Conservation (phyloP, 2,888 invertebrate species). For the Amiota communis region DNA sequence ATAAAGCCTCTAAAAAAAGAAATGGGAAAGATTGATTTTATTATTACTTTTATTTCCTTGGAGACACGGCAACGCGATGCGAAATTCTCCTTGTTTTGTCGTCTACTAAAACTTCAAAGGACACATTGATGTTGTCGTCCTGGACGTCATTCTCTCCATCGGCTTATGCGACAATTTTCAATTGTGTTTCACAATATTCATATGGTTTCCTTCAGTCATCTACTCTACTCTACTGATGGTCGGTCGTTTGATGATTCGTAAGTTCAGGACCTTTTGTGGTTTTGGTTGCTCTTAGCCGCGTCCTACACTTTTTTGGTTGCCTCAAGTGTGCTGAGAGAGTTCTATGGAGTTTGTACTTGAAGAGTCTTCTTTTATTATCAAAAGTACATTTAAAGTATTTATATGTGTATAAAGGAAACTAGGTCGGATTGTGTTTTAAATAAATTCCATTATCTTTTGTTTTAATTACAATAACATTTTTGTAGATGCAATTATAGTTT, state of each 20-base stretch:
- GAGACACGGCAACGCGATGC: slow-evolving; percentile 56
- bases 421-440: neutral
- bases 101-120: slow-evolving; percentile 60
- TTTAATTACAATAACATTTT: no score
- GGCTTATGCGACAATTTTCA: slow-evolving; percentile 61
- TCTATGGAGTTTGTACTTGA: neutral
- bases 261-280: neutral
- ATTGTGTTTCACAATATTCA: slow-evolving; percentile 53
- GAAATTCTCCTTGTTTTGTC: slow-evolving; percentile 41
- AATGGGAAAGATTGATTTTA: slow-evolving; percentile 62
- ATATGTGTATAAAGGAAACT: slow-evolving; percentile 34
- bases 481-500: no score
- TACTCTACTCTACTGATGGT: slow-evolving; percentile 26
- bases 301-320: slow-evolving; percentile 56
- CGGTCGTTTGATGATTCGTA: slow-evolving; percentile 47
- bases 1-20: slow-evolving; percentile 44
- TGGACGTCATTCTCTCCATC: slow-evolving; percentile 56
- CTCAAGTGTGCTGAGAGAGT: neutral
- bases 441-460: no score
- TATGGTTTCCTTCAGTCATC: slow-evolving; percentile 45
- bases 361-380: neutral
- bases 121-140: slow-evolving; percentile 52
- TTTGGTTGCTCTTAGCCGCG: neutral
- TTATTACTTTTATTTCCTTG: slow-evolving; percentile 67
- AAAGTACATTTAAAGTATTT: neutral